phyloP scores from a whole-genome alignment of 2,888 invertebrate species.

The Molorchus minor region DNA sequence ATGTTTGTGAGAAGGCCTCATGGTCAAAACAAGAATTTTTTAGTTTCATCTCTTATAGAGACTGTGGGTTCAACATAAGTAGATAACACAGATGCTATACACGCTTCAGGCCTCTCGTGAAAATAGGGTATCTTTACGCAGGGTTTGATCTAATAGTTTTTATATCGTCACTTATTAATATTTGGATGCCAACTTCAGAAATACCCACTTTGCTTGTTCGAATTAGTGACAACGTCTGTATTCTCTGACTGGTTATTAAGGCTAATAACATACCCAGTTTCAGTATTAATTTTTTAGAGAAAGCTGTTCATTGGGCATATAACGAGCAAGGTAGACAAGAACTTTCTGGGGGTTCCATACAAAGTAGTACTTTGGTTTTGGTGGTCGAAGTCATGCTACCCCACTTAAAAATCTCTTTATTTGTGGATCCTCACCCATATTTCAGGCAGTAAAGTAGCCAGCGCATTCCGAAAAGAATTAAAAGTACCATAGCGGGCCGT shows the following conservation, averaged over 20 bases:
- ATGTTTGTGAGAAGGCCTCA: not conserved
- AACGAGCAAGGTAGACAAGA: not conserved
- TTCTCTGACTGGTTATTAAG: slow-evolving; percentile 7
- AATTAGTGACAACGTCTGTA: slow-evolving; percentile 8
- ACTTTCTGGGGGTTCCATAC: slow-evolving; percentile 4
- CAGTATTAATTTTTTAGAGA: not conserved
- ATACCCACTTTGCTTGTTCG: not conserved
- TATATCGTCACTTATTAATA: not conserved
- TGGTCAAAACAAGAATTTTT: not conserved
- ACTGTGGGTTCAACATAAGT: not conserved
- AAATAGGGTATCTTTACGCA: not conserved
- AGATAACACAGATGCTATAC: not conserved
- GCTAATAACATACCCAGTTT: slow-evolving; percentile 4
- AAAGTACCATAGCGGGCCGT: not conserved
- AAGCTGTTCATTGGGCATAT: slow-evolving; percentile 2
- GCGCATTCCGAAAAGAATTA: not conserved
- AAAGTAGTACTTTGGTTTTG: slow-evolving; percentile 3
- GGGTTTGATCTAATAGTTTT: not conserved
- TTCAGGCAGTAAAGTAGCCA: not conserved
- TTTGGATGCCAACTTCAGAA: not conserved
- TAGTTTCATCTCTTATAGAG: not conserved
- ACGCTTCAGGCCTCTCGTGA: not conserved
- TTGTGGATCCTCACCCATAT: too few species aligned
- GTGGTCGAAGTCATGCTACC: not conserved
- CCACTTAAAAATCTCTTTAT: too few species aligned